Conservation (phyloP, 2,888 invertebrate genomes). For the Microctonus brassicae region DNA sequence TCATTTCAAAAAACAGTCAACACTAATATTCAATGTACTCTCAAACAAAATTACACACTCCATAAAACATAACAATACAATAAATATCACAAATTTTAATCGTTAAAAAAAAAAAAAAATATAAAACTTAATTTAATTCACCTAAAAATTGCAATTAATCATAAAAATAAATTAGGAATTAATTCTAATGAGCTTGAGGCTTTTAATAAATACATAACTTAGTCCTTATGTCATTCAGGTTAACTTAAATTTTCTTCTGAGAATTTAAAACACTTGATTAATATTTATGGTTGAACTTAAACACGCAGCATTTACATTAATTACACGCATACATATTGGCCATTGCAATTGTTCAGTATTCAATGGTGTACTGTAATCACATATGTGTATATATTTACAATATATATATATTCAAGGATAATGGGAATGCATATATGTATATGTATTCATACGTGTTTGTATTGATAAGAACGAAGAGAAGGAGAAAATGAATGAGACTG, state of each 20-base stretch:
- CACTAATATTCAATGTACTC: too few relatives aligned
- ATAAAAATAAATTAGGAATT: too few relatives aligned
- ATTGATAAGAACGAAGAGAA: constrained; percentile 5
- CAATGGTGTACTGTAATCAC: background rate
- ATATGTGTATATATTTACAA: background rate
- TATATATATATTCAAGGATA: background rate
- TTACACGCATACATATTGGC: constrained; percentile 19
- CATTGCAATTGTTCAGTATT: background rate
- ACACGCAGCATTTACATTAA: constrained; percentile 36
- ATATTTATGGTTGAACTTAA: constrained; percentile 38
- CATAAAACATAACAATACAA: too few relatives aligned
- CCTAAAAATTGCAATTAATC: too few relatives aligned
- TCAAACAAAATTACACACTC: too few relatives aligned
- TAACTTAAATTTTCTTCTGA: constrained; percentile 18
- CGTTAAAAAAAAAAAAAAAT: too few relatives aligned
- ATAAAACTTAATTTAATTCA: too few relatives aligned
- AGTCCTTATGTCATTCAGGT: too few relatives aligned
- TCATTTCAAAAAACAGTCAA: too few relatives aligned
- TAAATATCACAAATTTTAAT: too few relatives aligned
- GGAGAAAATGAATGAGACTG: background rate
- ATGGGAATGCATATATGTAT: background rate
- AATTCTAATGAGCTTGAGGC: too few relatives aligned
- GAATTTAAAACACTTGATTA: constrained; percentile 31
- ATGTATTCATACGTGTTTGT: background rate
- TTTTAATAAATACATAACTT: too few relatives aligned